Evolutionary conservation across 2,888 invertebrate species (phyloP).

Genomic region (Meteorus colon): DNA sequence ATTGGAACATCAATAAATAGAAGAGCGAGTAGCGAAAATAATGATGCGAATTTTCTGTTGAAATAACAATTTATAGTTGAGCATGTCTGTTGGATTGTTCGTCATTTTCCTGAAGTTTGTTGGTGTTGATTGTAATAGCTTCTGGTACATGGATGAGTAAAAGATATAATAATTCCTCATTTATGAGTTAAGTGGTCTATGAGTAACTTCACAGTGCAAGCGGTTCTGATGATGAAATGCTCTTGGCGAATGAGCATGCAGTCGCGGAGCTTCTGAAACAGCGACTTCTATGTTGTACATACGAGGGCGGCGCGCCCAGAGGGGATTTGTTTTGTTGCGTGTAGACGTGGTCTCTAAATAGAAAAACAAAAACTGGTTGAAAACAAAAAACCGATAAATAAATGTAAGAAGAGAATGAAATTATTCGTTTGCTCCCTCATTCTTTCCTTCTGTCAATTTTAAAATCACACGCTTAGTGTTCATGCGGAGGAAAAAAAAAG

Average conservation of each 20-base stretch:
- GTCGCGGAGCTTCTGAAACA: too few relatives aligned
- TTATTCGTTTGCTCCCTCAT: not conserved
- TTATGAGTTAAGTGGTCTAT: conserved; percentile 72
- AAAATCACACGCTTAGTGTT: too few relatives aligned
- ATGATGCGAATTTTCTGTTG: too few relatives aligned
- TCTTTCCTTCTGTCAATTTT: not conserved
- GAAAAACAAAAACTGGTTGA: not conserved
- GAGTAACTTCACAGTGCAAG: conserved; percentile 62
- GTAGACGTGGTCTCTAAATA: not conserved
- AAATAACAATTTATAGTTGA: too few relatives aligned
- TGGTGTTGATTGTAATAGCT: conserved; percentile 72
- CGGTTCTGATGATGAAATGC: conserved; percentile 69
- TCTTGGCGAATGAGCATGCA: conserved; percentile 54
- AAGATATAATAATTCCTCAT: conserved; percentile 72
- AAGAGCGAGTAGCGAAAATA: too few relatives aligned
- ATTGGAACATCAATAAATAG: too few relatives aligned
- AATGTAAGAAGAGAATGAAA: not conserved
- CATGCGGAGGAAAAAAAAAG: not conserved
- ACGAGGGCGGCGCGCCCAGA: too few relatives aligned
- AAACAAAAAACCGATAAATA: not conserved
- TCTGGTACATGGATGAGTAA: conserved; percentile 70
- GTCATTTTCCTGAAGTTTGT: conserved; percentile 41
- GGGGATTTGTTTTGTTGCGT: too few relatives aligned
- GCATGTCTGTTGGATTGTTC: conserved; percentile 50
- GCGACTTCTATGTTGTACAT: too few relatives aligned